Evolutionary conservation across 2,797 vertebrate species (phyloP), one percentile per base, ranked within the genome.

Genomic region (Hypotaenidia philippensis): DNA sequence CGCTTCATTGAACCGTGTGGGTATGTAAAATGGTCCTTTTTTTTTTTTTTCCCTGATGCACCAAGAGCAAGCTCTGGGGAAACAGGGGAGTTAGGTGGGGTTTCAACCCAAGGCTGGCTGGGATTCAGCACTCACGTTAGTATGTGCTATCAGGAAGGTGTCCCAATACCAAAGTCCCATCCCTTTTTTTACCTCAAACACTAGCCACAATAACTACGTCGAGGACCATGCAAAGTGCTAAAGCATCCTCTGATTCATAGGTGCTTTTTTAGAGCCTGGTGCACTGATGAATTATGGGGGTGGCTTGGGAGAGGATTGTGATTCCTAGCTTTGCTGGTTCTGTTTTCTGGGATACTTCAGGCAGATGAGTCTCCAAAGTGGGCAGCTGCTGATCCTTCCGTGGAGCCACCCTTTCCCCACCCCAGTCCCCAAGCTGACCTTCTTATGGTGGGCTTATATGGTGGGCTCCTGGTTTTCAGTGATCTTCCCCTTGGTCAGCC

Each of bases 181-280:
- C 32, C 29, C 11, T 60, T 83, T 89, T 44, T 65, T 23, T n/a
- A 5, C 68, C 34, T 31, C 5, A 61, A 68, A 74, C 29, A 11
- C 0, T 2, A 64, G 19, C 13, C 44, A 77, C 45, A 45, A 72
- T 15, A 77, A 38, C 38, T 22, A 8, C 3, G 2, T 36, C 50
- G 75, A 72, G 50, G 57, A 47, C 0, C 0, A 80, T 55, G n/a
- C 3, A 1, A 92, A 85, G 85, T 63, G 56, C 9, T 49, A 74
- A 44, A 76, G 17, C 4, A 2, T 40, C 12, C 15, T 80, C 36
- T 44, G 13, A 70, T 47, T 71, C 69, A 49, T 2, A 36, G 11
- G 11, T 14, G 22, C 1, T 22, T 61, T 55, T 75, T 77, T 0
- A 0, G 14, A 59, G 29, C 32, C 65, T 7, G 0, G 0, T 50